Conservation (phyloP, 2,888 invertebrate species). For the Nymphalis polychloros region DNA sequence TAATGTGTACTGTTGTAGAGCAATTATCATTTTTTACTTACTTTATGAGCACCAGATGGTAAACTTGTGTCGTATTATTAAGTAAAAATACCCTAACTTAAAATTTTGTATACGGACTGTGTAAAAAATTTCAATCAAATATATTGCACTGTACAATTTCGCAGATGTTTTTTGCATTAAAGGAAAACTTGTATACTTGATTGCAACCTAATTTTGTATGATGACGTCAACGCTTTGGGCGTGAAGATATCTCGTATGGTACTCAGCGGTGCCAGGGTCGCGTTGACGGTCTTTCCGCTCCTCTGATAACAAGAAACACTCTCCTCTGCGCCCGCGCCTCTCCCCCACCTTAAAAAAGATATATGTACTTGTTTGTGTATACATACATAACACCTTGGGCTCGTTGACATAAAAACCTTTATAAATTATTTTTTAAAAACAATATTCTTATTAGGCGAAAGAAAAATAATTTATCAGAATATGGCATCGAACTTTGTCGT, state of each 20-base stretch:
- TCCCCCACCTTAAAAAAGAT: constrained; percentile 18
- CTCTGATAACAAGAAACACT: constrained; percentile 64
- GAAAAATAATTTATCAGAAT: background rate
- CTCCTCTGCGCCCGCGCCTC: constrained; percentile 57
- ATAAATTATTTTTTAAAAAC: background rate
- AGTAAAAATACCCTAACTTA: too few relatives aligned
- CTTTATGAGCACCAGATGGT: too few relatives aligned
- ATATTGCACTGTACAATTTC: background rate
- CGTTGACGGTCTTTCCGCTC: constrained; percentile 58
- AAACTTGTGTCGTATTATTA: too few relatives aligned
- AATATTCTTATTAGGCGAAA: background rate
- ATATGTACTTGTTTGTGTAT: background rate
- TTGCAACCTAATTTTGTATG: constrained; percentile 38
- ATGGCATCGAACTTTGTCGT: constrained; percentile 29
- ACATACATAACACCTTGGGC: too few relatives aligned
- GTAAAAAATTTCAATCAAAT: constrained; percentile 11
- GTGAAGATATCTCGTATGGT: constrained; percentile 63
- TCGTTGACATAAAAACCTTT: background rate
- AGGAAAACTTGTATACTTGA: constrained; percentile 43
- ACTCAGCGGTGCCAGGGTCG: constrained; percentile 68
- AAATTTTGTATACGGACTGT: too few relatives aligned
- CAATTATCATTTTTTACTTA: too few relatives aligned
- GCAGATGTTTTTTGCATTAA: constrained; percentile 17
- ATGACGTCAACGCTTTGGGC: constrained; percentile 55
- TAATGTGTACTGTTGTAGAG: too few relatives aligned